Base-by-base conservation (phyloP, 92 coral and sea anemone genomes). In the Siderastrea siderea region DNA sequence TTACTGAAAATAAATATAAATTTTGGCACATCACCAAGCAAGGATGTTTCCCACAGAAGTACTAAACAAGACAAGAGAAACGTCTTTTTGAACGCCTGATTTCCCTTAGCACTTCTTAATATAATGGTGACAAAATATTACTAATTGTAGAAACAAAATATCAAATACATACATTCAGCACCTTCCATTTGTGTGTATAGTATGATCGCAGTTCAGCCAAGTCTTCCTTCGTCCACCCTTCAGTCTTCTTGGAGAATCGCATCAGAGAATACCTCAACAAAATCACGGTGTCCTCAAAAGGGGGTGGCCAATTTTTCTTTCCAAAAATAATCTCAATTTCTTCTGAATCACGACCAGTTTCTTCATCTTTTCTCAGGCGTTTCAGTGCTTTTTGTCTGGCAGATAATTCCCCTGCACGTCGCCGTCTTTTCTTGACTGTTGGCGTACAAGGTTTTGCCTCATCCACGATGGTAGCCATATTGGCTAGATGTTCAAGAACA, bases 271-370 rank as follows among this genome's bases (percentile, higher is more conserved):
- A 66, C 14, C 71, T 66, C 47, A 66, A 19, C 46, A 1, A 3
- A 6, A 66, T 19, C 7, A 66, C 71, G 1, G 71, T 17, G 38
- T 66, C 71, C 71, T 66, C 71, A 66, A 66, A 66, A 66, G 71
- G 71, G 10, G 71, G 48, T 2, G 71, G 71, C 71, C 47, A 66
- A 66, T 66, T 66, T 66, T 66, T 66, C 71, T 43, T 38, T 19
- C 71, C 71, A 43, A 38, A 66, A 66, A 66, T 38, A 66, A 66
- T 45, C 3, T 66, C 71, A 66, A 12, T 3, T 64, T 64, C 45
- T 64, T 17, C 45, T 2, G 3, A 43, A 17, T 64, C 46, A 66
- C 7, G 38, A 66, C 71, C 48, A 11, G 47, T 47, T 66, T 66
- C 47, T 8, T 66, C 10, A 13, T 66, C 71, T 66, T 26, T 66